These are phyloP conservation scores for Macrocentrus cingulum DNA, from an alignment of 1,140 invertebrate species.

Conservation along the genomic window DNA sequence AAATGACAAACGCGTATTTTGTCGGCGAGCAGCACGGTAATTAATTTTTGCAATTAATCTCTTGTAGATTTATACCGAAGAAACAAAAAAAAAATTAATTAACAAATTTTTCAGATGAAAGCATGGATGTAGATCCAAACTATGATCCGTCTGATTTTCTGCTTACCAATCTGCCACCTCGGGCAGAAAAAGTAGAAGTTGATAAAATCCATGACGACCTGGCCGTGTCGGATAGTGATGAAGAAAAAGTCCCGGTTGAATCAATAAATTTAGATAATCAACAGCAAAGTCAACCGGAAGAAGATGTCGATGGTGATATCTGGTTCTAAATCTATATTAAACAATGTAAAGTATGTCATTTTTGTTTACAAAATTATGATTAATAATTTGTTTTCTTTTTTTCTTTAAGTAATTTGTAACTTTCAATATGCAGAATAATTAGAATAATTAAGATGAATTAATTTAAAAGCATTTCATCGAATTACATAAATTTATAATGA, in stretches of 20 bases:
- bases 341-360: conserved; percentile 14
- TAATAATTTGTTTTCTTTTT: neutral
- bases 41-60: neutral
- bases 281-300: conserved; percentile 46
- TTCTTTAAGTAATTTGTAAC: no score
- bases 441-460: no score
- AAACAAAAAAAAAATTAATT: neutral
- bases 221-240: conserved; percentile 79
- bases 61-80: neutral
- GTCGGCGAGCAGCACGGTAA: conserved; percentile 59
- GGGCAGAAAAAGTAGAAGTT: conserved; percentile 54
- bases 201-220: conserved; percentile 71
- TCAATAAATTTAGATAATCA: conserved; percentile 37
- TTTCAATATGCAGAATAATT: no score
- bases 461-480: no score
- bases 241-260: conserved; percentile 58
- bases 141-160: conserved; percentile 87
- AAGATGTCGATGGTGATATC: conserved; percentile 57
- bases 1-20: conserved; percentile 73
- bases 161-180: conserved; percentile 60
- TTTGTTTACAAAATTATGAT: neutral
- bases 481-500: no score
- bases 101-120: conserved; percentile 65
- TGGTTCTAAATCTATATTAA: conserved; percentile 56
- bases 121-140: conserved; percentile 78